Base-by-base conservation (phyloP, 2,888 invertebrate species). In the Ectemnius lituratus region DNA sequence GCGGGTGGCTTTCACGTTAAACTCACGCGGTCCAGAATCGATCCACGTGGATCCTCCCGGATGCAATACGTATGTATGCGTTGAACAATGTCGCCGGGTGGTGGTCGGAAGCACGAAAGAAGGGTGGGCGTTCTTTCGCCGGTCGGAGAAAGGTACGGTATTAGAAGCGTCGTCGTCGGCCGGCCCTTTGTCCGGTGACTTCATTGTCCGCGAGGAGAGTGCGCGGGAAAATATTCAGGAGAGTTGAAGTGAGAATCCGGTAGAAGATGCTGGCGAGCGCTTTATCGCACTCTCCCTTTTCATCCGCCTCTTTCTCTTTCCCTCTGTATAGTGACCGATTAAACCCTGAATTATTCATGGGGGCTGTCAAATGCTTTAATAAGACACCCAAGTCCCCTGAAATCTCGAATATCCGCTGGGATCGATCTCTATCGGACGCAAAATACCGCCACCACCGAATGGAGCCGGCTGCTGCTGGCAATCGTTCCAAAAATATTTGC, bases 331-430 rank as follows among this genome's bases (percentile, higher is more conserved):
- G 37, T 52, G 75, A 61, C 67, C 79, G 80, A 82, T 82, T 82
- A 80, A 80, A 65, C 16, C 66, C 73, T 76, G 82, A 80, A 80
- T 80, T 66, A 82, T 82, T 82, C 78, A 82, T 80, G 56, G 11
- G 45, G 1, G 8, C 37, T 37, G 37, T 37, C 37, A 37, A 37
- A 37, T 37, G 37, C 37, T 37, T 37, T 37, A 37, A 37, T 37
- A 37, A 37, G 37, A 37, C 37, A 37, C 11, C 11, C 56, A 47
- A 27, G 47, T 59, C 60, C 59, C 52, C 58, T 11, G 64, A 67
- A 65, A 71, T 66, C 37, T 37, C 8, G 37, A 37, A 37, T 37
- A 37, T 37, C 37, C 37, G 37, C 2, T 4, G 37, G n/a, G 52
- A 52, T 52, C 52, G 52, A 18, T 52, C 5, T n/a, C 52, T 18